Evolutionary conservation across 2,888 invertebrate genomes (phyloP).

Genomic region (Pyrocoelia pectoralis): DNA sequence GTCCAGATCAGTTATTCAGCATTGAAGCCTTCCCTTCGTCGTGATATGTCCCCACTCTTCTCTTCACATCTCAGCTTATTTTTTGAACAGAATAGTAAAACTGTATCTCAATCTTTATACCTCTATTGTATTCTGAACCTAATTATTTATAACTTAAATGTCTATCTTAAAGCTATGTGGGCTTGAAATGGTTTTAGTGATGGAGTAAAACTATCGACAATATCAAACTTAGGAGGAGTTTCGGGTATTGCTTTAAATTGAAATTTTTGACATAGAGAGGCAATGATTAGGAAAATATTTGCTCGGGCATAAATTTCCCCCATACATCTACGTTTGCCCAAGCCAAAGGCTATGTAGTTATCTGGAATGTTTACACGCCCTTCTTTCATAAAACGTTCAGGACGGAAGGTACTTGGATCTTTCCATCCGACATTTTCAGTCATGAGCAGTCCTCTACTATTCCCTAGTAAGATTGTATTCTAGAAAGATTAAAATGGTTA

Average conservation of each 20-base stretch:
- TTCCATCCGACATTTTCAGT: conserved; percentile 69
- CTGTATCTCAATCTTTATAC: too few species aligned
- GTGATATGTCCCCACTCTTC: too few species aligned
- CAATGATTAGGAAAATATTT: conserved; percentile 79
- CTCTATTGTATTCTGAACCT: too few species aligned
- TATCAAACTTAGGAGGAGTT: conserved; percentile 70
- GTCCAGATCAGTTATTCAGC: too few species aligned
- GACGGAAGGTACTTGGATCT: conserved; percentile 75
- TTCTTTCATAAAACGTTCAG: conserved; percentile 75
- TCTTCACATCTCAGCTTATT: too few species aligned
- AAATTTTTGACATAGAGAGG: conserved; percentile 77
- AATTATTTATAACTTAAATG: too few species aligned
- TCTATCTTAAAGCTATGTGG: conserved; percentile 59
- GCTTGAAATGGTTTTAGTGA: conserved; percentile 77
- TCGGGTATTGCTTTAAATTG: conserved; percentile 72
- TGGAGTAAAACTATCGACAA: conserved; percentile 81
- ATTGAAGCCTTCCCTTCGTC: too few species aligned
- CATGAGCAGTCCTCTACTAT: conserved; percentile 77
- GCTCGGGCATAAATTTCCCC: conserved; percentile 81
- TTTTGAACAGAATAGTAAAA: too few species aligned
- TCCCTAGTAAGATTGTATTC: conserved; percentile 82
- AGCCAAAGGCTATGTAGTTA: conserved; percentile 79
- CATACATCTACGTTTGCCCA: conserved; percentile 82
- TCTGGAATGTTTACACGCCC: conserved; percentile 69
- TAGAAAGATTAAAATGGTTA: conserved; percentile 53